Base-by-base conservation (phyloP, 2,888 invertebrate genomes). In the Acanthoscelides obtectus region DNA sequence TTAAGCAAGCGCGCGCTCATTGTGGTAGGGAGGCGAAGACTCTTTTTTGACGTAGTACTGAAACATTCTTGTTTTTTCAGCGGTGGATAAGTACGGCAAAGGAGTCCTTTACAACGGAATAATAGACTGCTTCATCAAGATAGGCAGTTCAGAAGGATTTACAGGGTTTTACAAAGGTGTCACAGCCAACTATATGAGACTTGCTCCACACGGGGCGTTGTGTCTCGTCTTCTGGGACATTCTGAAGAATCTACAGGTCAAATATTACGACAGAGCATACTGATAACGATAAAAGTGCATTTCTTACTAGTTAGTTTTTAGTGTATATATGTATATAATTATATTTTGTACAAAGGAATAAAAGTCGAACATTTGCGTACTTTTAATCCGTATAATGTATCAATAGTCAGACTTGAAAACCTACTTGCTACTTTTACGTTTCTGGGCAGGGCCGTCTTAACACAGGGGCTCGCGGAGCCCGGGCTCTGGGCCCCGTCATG, bases 131-230 rank as follows among this genome's bases (percentile, higher is more conserved):
- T 88, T 94, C 68, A 79, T 87, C 0, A 95, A 96, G 86, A 94
- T 93, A 74, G 90, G 90, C 78, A 88, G 84, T 80, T 90, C 89
- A 2, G 96, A 96, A 87, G 95, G 96, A 0, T 75, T 94, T 0
- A 84, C 87, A 69, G 96, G 96, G 0, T 89, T 97, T 78, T 98
- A 97, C 86, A 98, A 98, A 86, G 98, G 96, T 3, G 90, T 95
- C 73, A 91, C 92, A 69, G 95, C 97, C 0, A 94, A 94, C 78
- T 96, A 96, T 86, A 86, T 97, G 78, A 88, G 98, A 73, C 88
- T 97, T 66, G 97, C 95, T 0, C 97, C 97, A 0, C 97, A 98
- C 82, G 94, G 96, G 0, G 92, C 96, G 0, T 85, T 98, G 0
- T 92, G 94, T 75, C 86, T 98, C 68, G 90, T 96, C 22, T 94